Conservation (phyloP, 2,888 invertebrate species). For the Oscheius sp. region DNA sequence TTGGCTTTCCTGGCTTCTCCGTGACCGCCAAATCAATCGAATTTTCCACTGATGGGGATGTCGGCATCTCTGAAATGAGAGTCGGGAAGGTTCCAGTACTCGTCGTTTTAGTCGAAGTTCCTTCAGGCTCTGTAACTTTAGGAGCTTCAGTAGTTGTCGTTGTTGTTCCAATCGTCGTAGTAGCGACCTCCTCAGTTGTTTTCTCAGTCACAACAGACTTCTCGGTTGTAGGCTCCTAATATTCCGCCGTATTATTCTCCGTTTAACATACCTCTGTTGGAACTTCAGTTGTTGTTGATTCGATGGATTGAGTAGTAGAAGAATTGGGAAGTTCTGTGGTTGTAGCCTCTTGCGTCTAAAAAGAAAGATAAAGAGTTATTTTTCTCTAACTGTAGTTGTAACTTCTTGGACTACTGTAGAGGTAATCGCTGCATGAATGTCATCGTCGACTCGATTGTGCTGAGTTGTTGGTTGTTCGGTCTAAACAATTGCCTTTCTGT, state of each 20-base stretch:
- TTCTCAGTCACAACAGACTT: background rate
- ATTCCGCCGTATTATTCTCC: background rate
- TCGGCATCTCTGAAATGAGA: background rate
- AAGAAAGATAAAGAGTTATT: background rate
- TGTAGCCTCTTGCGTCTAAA: background rate
- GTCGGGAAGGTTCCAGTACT: background rate
- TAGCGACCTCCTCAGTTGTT: background rate
- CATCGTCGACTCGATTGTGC: background rate
- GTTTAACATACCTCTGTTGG: background rate
- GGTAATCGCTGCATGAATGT: background rate
- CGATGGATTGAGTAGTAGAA: constrained; percentile 1
- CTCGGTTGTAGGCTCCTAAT: background rate
- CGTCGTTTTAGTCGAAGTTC: background rate
- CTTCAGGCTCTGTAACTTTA: background rate
- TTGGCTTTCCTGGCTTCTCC: background rate
- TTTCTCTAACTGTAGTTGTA: constrained; percentile 1
- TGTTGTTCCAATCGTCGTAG: background rate
- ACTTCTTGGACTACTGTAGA: constrained; percentile 5
- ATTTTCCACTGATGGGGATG: background rate
- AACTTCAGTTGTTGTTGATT: background rate
- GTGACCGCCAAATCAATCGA: constrained; percentile 17
- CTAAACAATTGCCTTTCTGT: background rate
- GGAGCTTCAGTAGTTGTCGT: constrained; percentile 13
- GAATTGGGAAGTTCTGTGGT: constrained; percentile 3
- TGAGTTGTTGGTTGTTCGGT: background rate